Evolutionary conservation across 1,140 invertebrate species (phyloP).

Genomic region (Magallana gigas): DNA sequence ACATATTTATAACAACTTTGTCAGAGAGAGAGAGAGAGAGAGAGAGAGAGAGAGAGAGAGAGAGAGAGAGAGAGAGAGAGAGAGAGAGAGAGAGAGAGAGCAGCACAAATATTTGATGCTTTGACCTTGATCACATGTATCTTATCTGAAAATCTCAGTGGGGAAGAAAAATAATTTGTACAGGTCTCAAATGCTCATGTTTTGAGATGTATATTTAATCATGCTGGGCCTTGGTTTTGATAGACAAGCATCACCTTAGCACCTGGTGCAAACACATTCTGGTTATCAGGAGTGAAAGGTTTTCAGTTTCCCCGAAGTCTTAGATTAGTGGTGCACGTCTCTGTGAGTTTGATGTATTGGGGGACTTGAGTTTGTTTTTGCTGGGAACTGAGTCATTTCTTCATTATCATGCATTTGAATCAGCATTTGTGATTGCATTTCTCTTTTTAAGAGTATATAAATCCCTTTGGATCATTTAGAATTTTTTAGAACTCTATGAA

Average conservation of each 20-base stretch:
- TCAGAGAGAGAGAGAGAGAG: too few relatives aligned
- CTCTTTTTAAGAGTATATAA: too few relatives aligned
- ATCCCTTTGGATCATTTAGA: too few relatives aligned
- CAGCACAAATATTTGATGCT: too few relatives aligned
- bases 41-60: too few relatives aligned
- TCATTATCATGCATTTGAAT: too few relatives aligned
- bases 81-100: too few relatives aligned
- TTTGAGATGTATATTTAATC: background rate
- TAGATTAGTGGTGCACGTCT: background rate
- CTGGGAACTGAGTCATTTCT: background rate
- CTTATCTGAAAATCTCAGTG: background rate
- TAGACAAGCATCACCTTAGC: background rate
- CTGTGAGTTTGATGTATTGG: background rate
- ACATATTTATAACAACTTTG: too few relatives aligned
- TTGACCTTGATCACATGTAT: too few relatives aligned
- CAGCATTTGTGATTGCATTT: too few relatives aligned
- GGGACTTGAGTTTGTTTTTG: background rate
- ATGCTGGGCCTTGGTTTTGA: background rate
- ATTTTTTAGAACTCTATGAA: too few relatives aligned
- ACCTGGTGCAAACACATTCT: background rate
- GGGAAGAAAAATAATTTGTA: slow-evolving; percentile 9
- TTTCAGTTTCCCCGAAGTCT: background rate
- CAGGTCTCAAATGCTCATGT: background rate
- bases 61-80: too few relatives aligned
- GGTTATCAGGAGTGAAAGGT: background rate